Base-by-base conservation (phyloP, 2,797 vertebrate genomes). In the Hyperoplus lanceolatus region DNA sequence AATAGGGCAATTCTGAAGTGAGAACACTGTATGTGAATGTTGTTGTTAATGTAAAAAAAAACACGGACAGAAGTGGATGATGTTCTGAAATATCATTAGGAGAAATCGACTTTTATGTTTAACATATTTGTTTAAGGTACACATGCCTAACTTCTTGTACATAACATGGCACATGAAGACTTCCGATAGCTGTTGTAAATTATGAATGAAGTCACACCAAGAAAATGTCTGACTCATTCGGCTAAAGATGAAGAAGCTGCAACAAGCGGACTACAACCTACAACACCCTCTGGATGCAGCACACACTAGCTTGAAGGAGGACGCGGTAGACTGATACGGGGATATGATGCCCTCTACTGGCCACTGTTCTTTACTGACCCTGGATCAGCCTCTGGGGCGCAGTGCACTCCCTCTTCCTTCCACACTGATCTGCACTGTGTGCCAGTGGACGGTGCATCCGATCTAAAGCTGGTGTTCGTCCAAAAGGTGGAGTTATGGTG, bases 341-440 rank as follows among this genome's bases (percentile, higher is more conserved):
- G 51, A 65, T 81, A 45, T 87, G 75, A 73, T 62, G 90, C 91
- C 93, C 90, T 89, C 93, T 93, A 74, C 81, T 88, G 93, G 90
- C 60, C 66, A 45, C 55, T 38, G 68, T 55, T 68, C 65, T 81
- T 16, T 82, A 87, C 73, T 81, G 81, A 79, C 76, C 78, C 70
- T 11, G 62, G 64, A 81, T 14, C 75, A 73, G 79, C 48, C 55
- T 10, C 9, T 56, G 56, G 65, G 43, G 43, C 12, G 12, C 51
- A 43, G 66, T 51, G 38, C 61, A 72, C 57, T 76, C 46, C 38
- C 54, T 74, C 51, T 41, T 75, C 21, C 48, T 58, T 73, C 53
- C 21, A 68, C 65, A 58, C 42, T 79, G 75, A 79, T 48, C 64
- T 77, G 63, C 61, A 69, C 73, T 76, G 67, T 73, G 75, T 70